These are phyloP conservation scores for Ormia ochracea DNA, from an alignment of 2,888 invertebrate genomes.

Conservation along the genomic window DNA sequence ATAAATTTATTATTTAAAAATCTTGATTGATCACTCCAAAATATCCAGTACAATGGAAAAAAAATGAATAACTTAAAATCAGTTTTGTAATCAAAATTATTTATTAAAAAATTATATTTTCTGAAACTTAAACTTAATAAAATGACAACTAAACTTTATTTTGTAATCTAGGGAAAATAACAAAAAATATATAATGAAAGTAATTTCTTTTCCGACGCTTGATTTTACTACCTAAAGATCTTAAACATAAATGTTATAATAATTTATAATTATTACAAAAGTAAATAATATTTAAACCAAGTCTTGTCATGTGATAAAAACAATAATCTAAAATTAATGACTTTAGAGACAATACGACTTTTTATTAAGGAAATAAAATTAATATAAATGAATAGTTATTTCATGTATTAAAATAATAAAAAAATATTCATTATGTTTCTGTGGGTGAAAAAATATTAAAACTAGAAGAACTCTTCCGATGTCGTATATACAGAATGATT, in stretches of 20 bases:
- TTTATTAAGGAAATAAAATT: conserved; percentile 29
- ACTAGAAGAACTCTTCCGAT: neutral
- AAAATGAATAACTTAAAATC: conserved; percentile 28
- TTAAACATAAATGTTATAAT: conserved; percentile 49
- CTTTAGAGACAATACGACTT: conserved; percentile 48
- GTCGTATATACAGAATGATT: neutral
- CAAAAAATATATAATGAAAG: conserved; percentile 37
- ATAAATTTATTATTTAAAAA: no score
- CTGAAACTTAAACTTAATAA: conserved; percentile 55
- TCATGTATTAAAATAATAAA: conserved; percentile 10
- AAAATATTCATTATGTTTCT: neutral
- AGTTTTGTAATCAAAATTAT: conserved; percentile 50
- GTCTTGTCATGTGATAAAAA: conserved; percentile 54
- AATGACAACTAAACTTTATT: conserved; percentile 61
- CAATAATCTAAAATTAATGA: conserved; percentile 62
- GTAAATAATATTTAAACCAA: conserved; percentile 41
- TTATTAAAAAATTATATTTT: conserved; percentile 60
- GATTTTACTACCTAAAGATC: conserved; percentile 32
- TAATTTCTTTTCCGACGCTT: conserved; percentile 32
- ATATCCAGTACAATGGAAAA: neutral
- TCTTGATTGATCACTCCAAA: neutral
- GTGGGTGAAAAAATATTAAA: neutral
- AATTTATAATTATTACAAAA: conserved; percentile 60
- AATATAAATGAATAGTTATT: conserved; percentile 29
- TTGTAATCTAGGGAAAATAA: conserved; percentile 67